Evolutionary conservation across 2,888 invertebrate species (phyloP), one percentile per base, ranked within the genome.

Genomic region (Andrena fulva): DNA sequence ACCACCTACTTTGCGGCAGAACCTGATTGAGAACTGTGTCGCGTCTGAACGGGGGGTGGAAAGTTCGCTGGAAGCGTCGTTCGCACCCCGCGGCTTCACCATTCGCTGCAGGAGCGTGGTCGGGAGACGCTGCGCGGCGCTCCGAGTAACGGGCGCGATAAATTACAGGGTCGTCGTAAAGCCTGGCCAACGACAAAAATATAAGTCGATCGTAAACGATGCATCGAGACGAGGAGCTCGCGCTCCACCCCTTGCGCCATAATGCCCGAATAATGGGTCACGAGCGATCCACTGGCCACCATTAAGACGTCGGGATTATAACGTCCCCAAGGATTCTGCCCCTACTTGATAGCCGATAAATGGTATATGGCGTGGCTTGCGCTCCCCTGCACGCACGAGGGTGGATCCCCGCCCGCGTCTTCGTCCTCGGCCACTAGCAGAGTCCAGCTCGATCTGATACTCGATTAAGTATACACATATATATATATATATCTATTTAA

Each of bases 401-500:
- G 35, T 20, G 8, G 20, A 10, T n/a, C 48, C 24, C 8, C 29
- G 60, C 33, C n/a, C 31, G 10, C n/a, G 12, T 5, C 27, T 0
- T 8, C 27, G 12, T 42, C 12, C 42, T 42, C 27, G 20, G 27
- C n/a, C 35, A 12, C 20, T 52, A 42, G 42, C 42, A 4, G 42
- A 12, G 42, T 42, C 20, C 52, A 29, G 67, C 59, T 67, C 70
- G 54, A 77, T 73, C 54, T 76, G 62, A 64, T 60, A 66, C 60
- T 70, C 73, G 77, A 63, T 71, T 77, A 80, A 85, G 42, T 64
- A 71, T 66, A 50, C 20, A 20, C 20, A 20, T 66, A 50, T 64
- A 71, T 66, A 50, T 63, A 27, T 60, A 63, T 66, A 24, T 56
- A 67, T 69, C 42, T 76, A 79, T 83, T 77, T 86, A 69, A 69